phyloP scores from a whole-genome alignment of 1,140 invertebrate genomes.

The Galendromus occidentalis region DNA sequence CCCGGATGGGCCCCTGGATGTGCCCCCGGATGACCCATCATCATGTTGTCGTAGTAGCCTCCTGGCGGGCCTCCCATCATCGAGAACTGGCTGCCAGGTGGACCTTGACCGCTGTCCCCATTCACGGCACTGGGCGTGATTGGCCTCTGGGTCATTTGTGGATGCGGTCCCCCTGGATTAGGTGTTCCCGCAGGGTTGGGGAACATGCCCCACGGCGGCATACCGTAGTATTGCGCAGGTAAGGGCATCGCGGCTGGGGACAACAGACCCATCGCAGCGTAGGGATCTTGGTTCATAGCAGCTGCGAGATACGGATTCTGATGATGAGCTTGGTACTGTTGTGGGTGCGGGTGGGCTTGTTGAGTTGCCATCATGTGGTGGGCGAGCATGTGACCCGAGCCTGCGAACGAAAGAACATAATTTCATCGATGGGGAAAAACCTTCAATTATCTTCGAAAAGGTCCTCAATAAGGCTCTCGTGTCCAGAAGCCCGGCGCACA shows the following conservation, averaged over 20 bases:
- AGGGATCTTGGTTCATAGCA: slow-evolving; percentile 20
- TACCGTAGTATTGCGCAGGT: slow-evolving; percentile 29
- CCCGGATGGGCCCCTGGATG: not conserved
- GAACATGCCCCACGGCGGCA: slow-evolving; percentile 36
- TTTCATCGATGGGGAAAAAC: not conserved
- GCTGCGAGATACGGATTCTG: not conserved
- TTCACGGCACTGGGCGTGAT: slow-evolving; percentile 16
- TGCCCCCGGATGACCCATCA: not conserved
- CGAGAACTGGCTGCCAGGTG: slow-evolving; percentile 21
- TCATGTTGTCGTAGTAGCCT: not conserved
- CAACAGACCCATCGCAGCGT: slow-evolving; percentile 23
- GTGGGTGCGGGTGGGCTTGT: slow-evolving; percentile 9
- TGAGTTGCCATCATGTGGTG: slow-evolving; percentile 7
- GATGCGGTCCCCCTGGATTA: slow-evolving; percentile 26
- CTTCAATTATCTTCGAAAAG: too few species aligned
- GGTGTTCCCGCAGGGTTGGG: slow-evolving; percentile 25
- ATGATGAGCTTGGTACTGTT: slow-evolving; percentile 16
- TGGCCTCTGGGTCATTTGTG: slow-evolving; percentile 30
- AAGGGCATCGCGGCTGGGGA: slow-evolving; percentile 26
- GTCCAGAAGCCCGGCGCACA: too few species aligned
- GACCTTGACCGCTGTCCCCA: slow-evolving; percentile 24
- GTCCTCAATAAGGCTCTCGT: too few species aligned
- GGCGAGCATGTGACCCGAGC: slow-evolving; percentile 11
- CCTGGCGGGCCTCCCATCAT: slow-evolving; percentile 4
- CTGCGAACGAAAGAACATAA: slow-evolving; percentile 2